A percentile compares a stretch with the other conserved stretches of the same genome.
Conservation (phyloP, 2,797 vertebrate species). For the Spheniscus humboldti region DNA sequence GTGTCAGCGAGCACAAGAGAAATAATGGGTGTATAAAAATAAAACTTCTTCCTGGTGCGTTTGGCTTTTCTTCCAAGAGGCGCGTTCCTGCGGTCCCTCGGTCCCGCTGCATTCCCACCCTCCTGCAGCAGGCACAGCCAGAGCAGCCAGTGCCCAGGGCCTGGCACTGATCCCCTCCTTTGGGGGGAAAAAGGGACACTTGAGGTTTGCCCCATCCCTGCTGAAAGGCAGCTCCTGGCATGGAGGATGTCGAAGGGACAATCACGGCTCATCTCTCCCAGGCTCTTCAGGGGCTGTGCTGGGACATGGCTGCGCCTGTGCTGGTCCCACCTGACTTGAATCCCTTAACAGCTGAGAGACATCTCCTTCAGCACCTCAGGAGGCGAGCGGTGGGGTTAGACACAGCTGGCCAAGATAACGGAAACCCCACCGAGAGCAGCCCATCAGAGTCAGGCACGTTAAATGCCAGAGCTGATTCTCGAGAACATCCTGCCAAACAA, state of each 20-base stretch:
- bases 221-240: background rate
- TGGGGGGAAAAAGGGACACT: background rate
- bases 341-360: background rate
- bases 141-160: background rate
- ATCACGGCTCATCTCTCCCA: fast-evolving
- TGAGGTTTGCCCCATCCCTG: background rate
- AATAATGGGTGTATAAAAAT: background rate
- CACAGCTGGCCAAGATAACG: fast-evolving
- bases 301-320: background rate
- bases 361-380: background rate
- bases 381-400: background rate
- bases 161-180: background rate
- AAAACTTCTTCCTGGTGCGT: conserved; percentile 2
- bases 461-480: background rate
- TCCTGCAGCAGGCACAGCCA: background rate
- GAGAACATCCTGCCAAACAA: background rate
- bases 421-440: background rate
- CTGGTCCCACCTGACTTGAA: background rate
- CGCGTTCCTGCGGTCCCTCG: fast-evolving
- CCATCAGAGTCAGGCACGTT: background rate
- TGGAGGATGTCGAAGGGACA: background rate
- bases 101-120: background rate
- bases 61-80: background rate
- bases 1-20: background rate
- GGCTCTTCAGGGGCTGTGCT: background rate